Base-by-base conservation (phyloP, 1,140 invertebrate species). In the Cheumatopsyche charites region DNA sequence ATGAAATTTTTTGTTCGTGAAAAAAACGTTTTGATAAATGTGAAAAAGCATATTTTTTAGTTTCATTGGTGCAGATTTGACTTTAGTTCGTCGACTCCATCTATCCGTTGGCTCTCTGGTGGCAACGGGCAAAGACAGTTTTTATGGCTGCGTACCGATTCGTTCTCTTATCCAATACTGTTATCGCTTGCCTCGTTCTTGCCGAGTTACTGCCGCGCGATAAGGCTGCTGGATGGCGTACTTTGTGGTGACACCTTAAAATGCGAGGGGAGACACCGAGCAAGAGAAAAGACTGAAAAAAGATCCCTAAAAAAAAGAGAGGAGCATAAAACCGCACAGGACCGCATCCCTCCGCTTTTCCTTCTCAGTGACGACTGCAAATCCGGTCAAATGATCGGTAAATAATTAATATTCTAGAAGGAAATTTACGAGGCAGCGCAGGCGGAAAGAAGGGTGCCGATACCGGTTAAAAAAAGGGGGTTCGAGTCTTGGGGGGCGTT, bases 101-200 rank as follows among this genome's bases (percentile, higher is more conserved):
- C 66, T 67, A 72, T 52, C 70, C 42, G 23, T 61, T 15, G 29
- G 19, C 25, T 58, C 43, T 17, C 47, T 25, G 52, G 21, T 7
- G 52, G 36, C 19, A 12, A 23, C n/a, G 62, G 63, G 63, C 63
- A 62, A 72, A 72, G 70, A 72, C 70, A 72, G 70, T 72, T 72
- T 72, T 72, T 72, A 72, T 58, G 70, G 70, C 61, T 72, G 70
- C 70, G 70, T 72, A 72, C 70, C 70, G 70, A 72, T 72, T 72
- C 70, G 47, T 66, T 43, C 62, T 43, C 70, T 72, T 72, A 72
- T 72, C 70, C 70, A 72, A 72, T 65, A 66, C 41, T 58, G 70
- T 72, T 72, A 65, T 66, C 62, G 47, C 62, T 26, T 42, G 63
- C 52, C 52, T 65, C 70, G 63, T 65, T 67, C 49, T 42, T 23